Evolutionary conservation across 2,888 invertebrate species (phyloP).

Genomic region (Hydroisotoma schaefferi): DNA sequence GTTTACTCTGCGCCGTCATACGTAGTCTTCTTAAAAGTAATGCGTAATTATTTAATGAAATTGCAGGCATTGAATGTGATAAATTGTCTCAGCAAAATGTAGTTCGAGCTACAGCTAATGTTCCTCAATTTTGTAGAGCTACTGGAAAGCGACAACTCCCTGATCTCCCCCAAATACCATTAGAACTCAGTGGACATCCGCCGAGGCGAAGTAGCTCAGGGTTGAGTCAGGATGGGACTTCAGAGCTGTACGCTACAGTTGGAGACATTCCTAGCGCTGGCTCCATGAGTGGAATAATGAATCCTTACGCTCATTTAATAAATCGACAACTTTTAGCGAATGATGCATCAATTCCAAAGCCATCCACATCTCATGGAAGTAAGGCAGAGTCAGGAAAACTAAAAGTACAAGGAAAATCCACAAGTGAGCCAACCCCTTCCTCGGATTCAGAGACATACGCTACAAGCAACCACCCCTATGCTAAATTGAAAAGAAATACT

Average conservation of each 20-base stretch:
- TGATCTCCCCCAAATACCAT: conserved; percentile 63
- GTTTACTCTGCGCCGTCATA: no score
- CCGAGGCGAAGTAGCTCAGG: conserved; percentile 43
- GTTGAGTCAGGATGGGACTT: conserved; percentile 66
- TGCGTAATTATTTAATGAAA: no score
- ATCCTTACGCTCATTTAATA: conserved; percentile 11
- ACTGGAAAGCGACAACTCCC: conserved; percentile 60
- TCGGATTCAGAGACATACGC: conserved; percentile 46
- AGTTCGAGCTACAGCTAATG: no score
- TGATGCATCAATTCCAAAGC: neutral
- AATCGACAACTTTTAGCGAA: conserved; percentile 2
- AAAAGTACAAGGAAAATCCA: neutral
- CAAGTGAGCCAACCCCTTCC: conserved; percentile 40
- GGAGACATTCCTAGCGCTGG: conserved; percentile 22
- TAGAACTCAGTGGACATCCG: conserved; percentile 42
- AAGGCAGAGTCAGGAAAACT: neutral
- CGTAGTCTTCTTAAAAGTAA: no score
- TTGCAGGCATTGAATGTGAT: no score
- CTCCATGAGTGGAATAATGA: neutral
- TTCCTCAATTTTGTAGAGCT: conserved; percentile 28
- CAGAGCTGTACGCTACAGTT: conserved; percentile 81
- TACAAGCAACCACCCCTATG: conserved; percentile 62
- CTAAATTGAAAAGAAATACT: conserved; percentile 60
- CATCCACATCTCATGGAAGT: neutral
- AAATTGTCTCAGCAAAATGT: no score